Base-by-base conservation (phyloP, 1,140 invertebrate species). In the Drosophila azteca region DNA sequence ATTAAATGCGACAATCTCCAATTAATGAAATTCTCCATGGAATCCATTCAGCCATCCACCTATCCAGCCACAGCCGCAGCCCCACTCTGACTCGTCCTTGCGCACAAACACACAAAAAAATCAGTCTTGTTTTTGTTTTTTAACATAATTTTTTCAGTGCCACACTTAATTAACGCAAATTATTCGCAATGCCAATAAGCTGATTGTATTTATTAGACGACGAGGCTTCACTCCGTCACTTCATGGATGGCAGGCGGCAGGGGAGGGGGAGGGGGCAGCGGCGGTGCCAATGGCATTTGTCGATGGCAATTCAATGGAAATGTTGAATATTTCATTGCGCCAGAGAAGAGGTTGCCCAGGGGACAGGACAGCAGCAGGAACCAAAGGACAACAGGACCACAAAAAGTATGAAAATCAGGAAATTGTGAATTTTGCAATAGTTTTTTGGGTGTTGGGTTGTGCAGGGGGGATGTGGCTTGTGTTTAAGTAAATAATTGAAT, bases 91-190 rank as follows among this genome's bases (percentile, higher is more conserved):
- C 17, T 20, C 8, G 31, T 35, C 31, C 31, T 11, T 35, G 31
- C 8, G n/a, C 31, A 35, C 13, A 2, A 9, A 1, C 1, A 20
- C 17, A 20, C n/a, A n/a, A n/a, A 20, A 20, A 20, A 20, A 2
- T 31, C n/a, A 13, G 7, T 7, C 24, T 35, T 8, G 26, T 48
- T 55, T 20, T 20, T n/a, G n/a, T 26, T 53, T 52, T 48, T 55
- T 31, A 31, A 51, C 44, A 35, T 35, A 35, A 60, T 52, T 53
- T 55, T 22, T 35, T 6, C 6, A 22, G 6, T 17, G 41, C 11
- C 31, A 57, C 65, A 83, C 79, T 83, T 82, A 84, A 87, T 77
- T 60, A 87, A 70, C 55, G 52, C 60, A 81, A 81, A 85, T 73
- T 70, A 58, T 83, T 83, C 57, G 58, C 59, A 55, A 64, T 76